Evolutionary conservation across 2,888 invertebrate species (phyloP).

Genomic region (Phoenoteleia sp.): DNA sequence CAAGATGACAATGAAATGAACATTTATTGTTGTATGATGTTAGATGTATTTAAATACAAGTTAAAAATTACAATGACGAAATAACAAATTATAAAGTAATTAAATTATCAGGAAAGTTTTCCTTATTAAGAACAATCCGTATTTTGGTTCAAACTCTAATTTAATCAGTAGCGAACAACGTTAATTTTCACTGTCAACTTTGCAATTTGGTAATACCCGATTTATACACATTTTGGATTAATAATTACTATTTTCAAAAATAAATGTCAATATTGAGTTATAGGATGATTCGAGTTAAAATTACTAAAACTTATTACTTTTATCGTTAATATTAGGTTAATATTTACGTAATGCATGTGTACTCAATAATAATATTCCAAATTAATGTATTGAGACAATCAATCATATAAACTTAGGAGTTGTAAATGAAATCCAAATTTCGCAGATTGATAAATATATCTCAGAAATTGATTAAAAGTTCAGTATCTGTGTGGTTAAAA

Average conservation of each 20-base stretch:
- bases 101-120: no score
- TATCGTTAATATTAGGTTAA: slow-evolving; percentile 15
- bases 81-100: no score
- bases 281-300: not conserved
- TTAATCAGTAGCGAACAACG: no score
- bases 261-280: not conserved
- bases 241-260: not conserved
- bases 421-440: not conserved
- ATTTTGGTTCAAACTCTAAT: no score
- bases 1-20: slow-evolving; percentile 4
- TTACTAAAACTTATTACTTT: not conserved
- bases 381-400: slow-evolving; percentile 1
- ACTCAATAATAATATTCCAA: not conserved
- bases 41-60: not conserved
- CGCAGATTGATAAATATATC: no score
- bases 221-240: not conserved
- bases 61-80: no score
- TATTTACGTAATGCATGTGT: not conserved
- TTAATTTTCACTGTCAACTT: no score
- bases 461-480: no score
- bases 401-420: not conserved
- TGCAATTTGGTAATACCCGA: no score
- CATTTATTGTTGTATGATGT: not conserved
- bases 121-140: no score
- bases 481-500: no score